Percentiles rank a stretch among this genome's conserved stretches.
Evolutionary conservation across 2,888 invertebrate species (phyloP).

Genomic region (Branchipolynoe longqiensis): DNA sequence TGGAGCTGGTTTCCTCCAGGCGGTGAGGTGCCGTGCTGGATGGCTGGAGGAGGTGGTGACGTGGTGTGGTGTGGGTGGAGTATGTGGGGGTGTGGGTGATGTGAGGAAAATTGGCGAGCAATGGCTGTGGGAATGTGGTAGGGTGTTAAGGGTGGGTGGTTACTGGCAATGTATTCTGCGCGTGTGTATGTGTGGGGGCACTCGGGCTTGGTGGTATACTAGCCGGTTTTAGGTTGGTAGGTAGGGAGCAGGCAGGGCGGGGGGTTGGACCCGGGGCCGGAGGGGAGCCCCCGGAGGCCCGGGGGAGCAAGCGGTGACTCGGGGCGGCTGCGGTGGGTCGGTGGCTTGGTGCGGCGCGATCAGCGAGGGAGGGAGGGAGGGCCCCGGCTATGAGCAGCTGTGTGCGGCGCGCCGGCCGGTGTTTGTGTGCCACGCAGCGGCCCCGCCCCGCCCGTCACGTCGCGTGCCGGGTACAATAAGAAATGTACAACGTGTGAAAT

Average conservation of each 20-base stretch:
- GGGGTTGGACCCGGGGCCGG: slow-evolving; percentile 2
- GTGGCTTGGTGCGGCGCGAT: no score
- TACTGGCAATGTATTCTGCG: no score
- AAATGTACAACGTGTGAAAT: slow-evolving; percentile 51
- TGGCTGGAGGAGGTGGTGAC: background rate
- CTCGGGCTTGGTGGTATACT: background rate
- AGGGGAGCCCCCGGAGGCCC: background rate
- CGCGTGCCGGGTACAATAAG: slow-evolving; percentile 34
- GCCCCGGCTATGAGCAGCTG: no score
- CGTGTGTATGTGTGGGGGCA: background rate
- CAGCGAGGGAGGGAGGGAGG: no score
- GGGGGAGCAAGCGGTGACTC: no score
- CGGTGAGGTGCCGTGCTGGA: no score
- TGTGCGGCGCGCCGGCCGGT: no score
- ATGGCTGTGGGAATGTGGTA: background rate
- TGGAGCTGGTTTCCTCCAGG: slow-evolving; percentile 18
- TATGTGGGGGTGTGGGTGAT: background rate
- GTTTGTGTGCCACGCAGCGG: no score
- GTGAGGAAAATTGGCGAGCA: background rate
- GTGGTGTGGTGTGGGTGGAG: background rate
- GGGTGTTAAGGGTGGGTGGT: background rate
- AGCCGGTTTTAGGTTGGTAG: background rate
- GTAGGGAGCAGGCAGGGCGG: background rate
- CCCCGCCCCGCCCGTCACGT: no score
- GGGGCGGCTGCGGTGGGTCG: no score